phyloP scores from a whole-genome alignment of 2,113 vertebrate genomes.

The Lanius collurio region DNA sequence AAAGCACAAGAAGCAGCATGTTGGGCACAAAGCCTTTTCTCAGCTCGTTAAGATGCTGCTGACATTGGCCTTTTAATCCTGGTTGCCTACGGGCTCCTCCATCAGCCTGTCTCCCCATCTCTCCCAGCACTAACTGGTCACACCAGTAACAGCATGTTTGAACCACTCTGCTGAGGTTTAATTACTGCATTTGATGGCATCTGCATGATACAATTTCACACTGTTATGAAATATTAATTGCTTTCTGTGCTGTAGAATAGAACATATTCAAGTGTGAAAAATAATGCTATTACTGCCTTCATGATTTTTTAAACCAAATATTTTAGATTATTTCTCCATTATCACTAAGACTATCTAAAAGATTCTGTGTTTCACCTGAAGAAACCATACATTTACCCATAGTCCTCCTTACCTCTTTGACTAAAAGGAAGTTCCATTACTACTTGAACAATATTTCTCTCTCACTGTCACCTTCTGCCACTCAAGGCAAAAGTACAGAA shows the following conservation, averaged over 20 bases:
- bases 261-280: not conserved
- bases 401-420: not conserved
- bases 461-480: not conserved
- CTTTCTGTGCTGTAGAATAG: not conserved
- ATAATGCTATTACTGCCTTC: not conserved
- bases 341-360: not conserved
- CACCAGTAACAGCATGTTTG: slow-evolving; percentile 25
- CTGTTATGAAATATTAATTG: not conserved
- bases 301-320: not conserved
- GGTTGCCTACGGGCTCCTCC: slow-evolving; percentile 5
- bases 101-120: not conserved
- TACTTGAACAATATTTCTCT: not conserved
- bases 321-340: not conserved
- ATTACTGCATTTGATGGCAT: slow-evolving; percentile 15
- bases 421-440: not conserved
- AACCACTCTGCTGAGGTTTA: not conserved
- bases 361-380: not conserved
- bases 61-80: slow-evolving; percentile 8
- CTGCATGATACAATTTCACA: not conserved
- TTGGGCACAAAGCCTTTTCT: not conserved
- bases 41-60: not conserved
- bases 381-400: not conserved
- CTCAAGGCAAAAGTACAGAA: not conserved
- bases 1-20: slow-evolving; percentile 43
- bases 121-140: not conserved